Conservation (phyloP, 2,113 vertebrate genomes). For the Pseudorectes ferrugineus region DNA sequence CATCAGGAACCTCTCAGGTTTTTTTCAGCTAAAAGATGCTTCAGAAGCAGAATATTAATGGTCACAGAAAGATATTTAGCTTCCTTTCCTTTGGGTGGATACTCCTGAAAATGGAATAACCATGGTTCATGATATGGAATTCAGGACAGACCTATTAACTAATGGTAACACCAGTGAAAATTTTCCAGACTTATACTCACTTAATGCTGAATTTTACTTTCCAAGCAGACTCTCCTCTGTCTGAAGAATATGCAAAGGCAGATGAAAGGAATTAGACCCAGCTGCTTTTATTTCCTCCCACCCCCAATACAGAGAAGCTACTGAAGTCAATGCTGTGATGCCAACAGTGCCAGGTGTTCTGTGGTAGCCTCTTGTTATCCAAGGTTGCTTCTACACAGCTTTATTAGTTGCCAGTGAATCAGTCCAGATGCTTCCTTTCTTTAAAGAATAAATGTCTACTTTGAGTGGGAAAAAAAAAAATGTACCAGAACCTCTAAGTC, state of each 20-base stretch:
- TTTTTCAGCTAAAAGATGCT: not conserved
- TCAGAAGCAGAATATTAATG: not conserved
- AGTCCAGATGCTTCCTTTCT: not conserved
- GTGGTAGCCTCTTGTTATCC: not conserved
- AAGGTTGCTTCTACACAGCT: not conserved
- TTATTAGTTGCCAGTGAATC: not conserved
- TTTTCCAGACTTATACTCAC: not conserved
- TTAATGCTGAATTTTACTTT: not conserved
- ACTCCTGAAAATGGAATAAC: not conserved
- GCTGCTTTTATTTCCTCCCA: not conserved
- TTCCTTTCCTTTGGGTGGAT: not conserved
- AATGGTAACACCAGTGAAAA: not conserved
- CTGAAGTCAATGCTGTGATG: not conserved
- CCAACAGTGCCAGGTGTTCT: not conserved
- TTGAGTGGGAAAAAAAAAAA: not conserved
- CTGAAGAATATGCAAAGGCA: not conserved
- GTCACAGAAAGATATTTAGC: not conserved
- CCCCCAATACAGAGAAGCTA: not conserved
- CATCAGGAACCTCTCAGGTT: not conserved
- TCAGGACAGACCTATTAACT: not conserved
- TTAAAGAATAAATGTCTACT: not conserved
- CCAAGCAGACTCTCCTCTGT: not conserved
- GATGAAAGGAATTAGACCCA: not conserved
- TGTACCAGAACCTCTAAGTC: not conserved
- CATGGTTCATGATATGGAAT: not conserved